Percentiles rank a stretch among this genome's conserved stretches.
Conservation (phyloP, 2,113 vertebrate genomes). For the Balaeniceps rex region DNA sequence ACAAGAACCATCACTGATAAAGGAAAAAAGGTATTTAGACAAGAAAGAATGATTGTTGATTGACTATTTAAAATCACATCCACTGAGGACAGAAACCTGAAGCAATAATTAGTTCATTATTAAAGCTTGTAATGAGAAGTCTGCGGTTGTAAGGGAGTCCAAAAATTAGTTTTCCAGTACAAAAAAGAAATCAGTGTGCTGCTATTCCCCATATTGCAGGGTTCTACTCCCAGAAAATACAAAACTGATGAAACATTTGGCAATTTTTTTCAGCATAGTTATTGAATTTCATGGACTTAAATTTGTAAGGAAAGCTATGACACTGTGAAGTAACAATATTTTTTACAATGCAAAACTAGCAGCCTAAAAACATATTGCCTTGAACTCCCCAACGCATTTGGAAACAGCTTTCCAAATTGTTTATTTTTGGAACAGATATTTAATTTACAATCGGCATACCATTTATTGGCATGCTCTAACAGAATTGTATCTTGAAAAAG, state of each 20-base stretch:
- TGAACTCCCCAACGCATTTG: neutral
- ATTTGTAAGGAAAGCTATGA: neutral
- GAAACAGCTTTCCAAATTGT: neutral
- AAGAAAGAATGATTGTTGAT: neutral
- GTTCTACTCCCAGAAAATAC: neutral
- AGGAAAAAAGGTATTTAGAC: neutral
- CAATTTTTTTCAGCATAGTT: neutral
- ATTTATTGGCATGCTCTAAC: neutral
- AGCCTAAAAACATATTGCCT: neutral
- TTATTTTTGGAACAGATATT: constrained; percentile 20
- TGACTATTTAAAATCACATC: neutral
- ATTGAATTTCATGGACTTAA: neutral
- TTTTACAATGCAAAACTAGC: neutral
- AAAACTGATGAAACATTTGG: neutral
- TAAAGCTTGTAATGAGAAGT: neutral
- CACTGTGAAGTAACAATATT: neutral
- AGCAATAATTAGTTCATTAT: neutral
- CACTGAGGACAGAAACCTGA: neutral
- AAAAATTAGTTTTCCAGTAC: neutral
- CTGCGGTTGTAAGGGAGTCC: neutral
- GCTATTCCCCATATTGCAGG: neutral
- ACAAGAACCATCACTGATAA: neutral
- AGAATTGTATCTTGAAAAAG: neutral
- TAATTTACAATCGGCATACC: neutral
- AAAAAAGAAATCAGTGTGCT: neutral